Percentiles rank a stretch among this genome's conserved stretches.
Evolutionary conservation across 2,797 vertebrate species (phyloP).

Genomic region (Fundulus diaphanus): DNA sequence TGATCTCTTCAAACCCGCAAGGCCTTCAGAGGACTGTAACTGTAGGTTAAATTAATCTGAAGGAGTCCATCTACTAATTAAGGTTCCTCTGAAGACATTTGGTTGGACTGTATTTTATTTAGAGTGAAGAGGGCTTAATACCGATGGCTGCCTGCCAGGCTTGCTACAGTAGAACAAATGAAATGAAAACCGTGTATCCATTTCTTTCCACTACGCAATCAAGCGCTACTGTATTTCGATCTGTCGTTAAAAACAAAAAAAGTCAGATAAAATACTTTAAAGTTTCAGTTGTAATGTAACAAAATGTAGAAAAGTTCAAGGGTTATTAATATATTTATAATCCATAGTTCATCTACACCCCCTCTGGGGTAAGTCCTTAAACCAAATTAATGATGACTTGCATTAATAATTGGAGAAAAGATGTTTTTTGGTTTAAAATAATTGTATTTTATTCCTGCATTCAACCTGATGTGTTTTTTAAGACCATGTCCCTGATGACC

Average conservation of each 20-base stretch:
- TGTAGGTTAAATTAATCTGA: background rate
- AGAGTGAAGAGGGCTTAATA: no score
- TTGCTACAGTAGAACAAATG: no score
- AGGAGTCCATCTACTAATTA: background rate
- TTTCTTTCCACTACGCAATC: background rate
- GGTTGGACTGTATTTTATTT: no score
- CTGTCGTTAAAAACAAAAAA: background rate
- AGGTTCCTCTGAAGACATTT: background rate
- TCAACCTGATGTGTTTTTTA: background rate
- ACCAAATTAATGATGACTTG: background rate
- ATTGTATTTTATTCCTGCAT: background rate
- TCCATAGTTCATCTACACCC: no score
- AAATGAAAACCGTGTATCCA: no score
- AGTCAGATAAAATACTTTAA: background rate
- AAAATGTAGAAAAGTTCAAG: background rate
- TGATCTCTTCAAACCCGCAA: no score
- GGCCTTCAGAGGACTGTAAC: no score
- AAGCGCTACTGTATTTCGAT: background rate
- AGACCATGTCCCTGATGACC: background rate
- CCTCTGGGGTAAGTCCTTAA: background rate
- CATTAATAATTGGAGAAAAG: background rate
- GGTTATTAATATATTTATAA: background rate
- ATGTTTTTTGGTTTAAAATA: background rate
- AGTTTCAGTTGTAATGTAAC: background rate
- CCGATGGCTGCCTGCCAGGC: no score